A percentile compares a stretch with the other conserved stretches of the same genome.
Evolutionary conservation across 2,888 invertebrate species (phyloP).

Genomic region (Choreutis nemorana): DNA sequence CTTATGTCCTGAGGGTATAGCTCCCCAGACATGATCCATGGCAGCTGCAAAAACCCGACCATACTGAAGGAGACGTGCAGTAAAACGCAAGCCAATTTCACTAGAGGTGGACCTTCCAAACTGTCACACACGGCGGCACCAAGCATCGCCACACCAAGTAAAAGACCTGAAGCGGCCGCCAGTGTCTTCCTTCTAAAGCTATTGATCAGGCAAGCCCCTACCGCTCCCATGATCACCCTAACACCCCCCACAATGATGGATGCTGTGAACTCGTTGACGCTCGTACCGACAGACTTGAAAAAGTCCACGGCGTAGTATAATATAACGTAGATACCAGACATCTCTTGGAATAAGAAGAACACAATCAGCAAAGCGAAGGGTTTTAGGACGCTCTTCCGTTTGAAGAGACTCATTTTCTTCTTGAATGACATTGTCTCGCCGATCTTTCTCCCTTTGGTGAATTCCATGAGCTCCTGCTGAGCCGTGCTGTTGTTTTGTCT

Average conservation of each 20-base stretch:
- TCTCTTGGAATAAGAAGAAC: slow-evolving; percentile 75
- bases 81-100: slow-evolving; percentile 68
- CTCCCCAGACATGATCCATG: slow-evolving; percentile 80
- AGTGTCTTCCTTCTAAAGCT: slow-evolving; percentile 69
- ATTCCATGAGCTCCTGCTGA: slow-evolving; percentile 70
- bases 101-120: slow-evolving; percentile 55
- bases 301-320: slow-evolving; percentile 77
- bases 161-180: slow-evolving; percentile 69
- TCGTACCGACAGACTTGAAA: slow-evolving; percentile 72
- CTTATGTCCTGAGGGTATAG: slow-evolving; percentile 73
- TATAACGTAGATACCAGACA: slow-evolving; percentile 77
- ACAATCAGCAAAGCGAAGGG: slow-evolving; percentile 71
- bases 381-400: slow-evolving; percentile 67
- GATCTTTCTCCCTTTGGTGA: slow-evolving; percentile 52
- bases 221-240: slow-evolving; percentile 70
- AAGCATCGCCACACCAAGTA: slow-evolving; percentile 71
- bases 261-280: slow-evolving; percentile 71
- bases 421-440: slow-evolving; percentile 41
- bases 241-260: slow-evolving; percentile 76
- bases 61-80: slow-evolving; percentile 76
- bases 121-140: slow-evolving; percentile 69
- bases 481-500: slow-evolving; percentile 69
- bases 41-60: slow-evolving; percentile 77
- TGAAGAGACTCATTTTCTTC: slow-evolving; percentile 47
- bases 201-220: slow-evolving; percentile 72